phyloP scores from a whole-genome alignment of 2,113 vertebrate genomes.

The Podocnemis expansa region DNA sequence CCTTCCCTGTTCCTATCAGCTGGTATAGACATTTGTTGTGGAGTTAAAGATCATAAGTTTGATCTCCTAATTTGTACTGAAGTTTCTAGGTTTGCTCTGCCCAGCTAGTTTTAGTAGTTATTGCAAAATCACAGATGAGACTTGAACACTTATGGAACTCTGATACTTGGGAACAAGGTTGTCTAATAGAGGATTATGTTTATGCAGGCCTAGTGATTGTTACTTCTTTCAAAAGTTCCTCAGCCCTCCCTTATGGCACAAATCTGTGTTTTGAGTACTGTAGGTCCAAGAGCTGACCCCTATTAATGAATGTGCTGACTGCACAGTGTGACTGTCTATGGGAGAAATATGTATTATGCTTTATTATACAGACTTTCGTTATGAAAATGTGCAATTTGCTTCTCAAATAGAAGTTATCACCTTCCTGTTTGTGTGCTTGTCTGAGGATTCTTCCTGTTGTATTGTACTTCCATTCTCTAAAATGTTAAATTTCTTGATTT shows the following conservation, averaged over 20 bases:
- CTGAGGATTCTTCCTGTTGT: background rate
- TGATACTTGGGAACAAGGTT: background rate
- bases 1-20: background rate
- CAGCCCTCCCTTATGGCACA: background rate
- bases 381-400: constrained; percentile 18
- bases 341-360: background rate
- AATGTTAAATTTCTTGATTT: constrained; percentile 46
- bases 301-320: background rate
- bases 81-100: background rate
- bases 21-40: background rate
- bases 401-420: constrained; percentile 37
- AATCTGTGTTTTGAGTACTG: background rate
- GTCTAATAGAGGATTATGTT: background rate
- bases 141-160: background rate
- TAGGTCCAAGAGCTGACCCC: background rate
- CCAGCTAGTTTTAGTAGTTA: background rate
- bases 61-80: background rate
- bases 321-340: background rate
- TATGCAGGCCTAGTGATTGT: background rate
- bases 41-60: background rate
- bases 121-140: background rate
- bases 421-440: background rate
- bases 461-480: constrained; percentile 10
- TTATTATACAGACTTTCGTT: constrained; percentile 32
- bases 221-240: background rate